These are phyloP conservation scores for Oncorhynchus masou DNA, from an alignment of 2,113 vertebrate species.

Conservation along the genomic window DNA sequence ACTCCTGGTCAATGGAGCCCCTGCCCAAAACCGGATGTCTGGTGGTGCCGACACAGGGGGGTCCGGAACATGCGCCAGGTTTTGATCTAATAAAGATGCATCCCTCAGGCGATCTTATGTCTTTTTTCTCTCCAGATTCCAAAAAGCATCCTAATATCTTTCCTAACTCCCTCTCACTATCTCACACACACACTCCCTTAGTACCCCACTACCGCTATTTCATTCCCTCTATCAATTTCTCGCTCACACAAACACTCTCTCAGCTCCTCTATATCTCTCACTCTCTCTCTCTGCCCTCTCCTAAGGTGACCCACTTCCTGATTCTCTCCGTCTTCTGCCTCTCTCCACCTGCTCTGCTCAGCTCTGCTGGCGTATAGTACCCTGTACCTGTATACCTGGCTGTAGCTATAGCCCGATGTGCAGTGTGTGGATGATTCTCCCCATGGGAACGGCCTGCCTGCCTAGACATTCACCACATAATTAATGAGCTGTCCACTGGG, in stretches of 20 bases:
- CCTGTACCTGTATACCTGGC: not conserved
- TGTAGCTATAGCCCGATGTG: constrained; percentile 15
- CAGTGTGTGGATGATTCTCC: constrained; percentile 2
- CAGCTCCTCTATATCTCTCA: no score
- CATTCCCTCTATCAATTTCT: no score
- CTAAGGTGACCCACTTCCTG: constrained; percentile 36
- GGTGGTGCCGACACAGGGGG: no score
- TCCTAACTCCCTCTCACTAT: not conserved
- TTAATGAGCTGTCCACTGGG: constrained; percentile 20
- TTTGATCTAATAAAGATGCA: no score
- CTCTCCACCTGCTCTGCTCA: constrained; percentile 13
- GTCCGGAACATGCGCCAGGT: no score
- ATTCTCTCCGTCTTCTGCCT: not conserved
- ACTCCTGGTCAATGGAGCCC: no score
- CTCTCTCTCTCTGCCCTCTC: no score
- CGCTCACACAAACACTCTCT: no score
- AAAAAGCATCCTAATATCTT: not conserved
- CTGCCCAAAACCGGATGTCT: no score
- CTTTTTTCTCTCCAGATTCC: no score
- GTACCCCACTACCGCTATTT: not conserved
- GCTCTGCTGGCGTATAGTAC: not conserved
- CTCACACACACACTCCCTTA: constrained; percentile 10
- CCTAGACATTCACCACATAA: constrained; percentile 9
- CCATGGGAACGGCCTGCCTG: not conserved
- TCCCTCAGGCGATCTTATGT: no score